Percentiles rank a stretch among this genome's conserved stretches.
Conservation (phyloP, 2,113 vertebrate species). For the Recurvirostra avosetta region DNA sequence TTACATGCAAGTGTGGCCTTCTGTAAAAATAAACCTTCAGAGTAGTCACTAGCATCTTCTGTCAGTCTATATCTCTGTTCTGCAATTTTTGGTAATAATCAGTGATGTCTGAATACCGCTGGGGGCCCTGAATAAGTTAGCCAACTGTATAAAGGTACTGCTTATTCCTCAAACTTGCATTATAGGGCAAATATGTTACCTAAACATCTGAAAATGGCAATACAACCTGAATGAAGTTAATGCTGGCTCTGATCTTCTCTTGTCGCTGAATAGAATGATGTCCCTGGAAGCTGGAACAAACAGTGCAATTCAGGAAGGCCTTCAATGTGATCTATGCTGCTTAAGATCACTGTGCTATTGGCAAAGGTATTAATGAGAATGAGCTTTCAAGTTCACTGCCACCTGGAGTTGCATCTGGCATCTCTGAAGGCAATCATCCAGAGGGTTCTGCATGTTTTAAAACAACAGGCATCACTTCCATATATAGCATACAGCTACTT, state of each 20-base stretch:
- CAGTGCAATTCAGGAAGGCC: background rate
- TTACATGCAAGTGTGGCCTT: background rate
- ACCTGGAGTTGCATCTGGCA: background rate
- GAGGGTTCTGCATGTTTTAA: background rate
- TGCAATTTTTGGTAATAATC: background rate
- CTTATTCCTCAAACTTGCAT: background rate
- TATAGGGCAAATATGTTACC: background rate
- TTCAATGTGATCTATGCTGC: background rate
- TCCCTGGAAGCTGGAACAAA: background rate
- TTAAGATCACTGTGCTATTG: background rate
- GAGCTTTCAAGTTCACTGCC: background rate
- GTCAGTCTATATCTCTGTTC: background rate
- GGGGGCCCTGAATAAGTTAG: background rate
- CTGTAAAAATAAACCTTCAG: background rate
- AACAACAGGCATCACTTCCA: background rate
- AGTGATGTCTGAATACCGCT: background rate
- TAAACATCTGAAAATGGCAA: background rate
- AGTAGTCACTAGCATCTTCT: background rate
- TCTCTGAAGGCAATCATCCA: background rate
- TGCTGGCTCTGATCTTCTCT: background rate
- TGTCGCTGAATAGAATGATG: background rate
- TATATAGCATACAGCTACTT: background rate
- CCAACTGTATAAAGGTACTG: background rate
- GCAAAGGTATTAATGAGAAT: background rate
- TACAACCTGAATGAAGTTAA: background rate